These are phyloP conservation scores for Pantala flavescens DNA, from an alignment of 1,140 invertebrate species.

Conservation along the genomic window DNA sequence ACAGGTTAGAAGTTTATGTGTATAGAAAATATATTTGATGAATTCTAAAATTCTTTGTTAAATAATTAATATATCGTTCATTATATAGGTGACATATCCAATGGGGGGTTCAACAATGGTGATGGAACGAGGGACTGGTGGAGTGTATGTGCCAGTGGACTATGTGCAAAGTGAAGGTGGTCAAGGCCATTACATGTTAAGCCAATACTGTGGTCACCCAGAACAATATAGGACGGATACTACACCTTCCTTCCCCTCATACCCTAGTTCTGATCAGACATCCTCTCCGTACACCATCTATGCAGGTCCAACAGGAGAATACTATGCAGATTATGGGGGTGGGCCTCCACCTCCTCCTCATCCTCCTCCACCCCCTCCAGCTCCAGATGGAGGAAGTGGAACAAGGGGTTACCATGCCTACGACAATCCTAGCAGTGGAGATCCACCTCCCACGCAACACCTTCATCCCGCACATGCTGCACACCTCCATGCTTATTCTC, in stretches of 20 bases:
- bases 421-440: slow-evolving; percentile 45
- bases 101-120: neutral
- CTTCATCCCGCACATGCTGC: slow-evolving; percentile 10
- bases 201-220: neutral
- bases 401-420: slow-evolving; percentile 37
- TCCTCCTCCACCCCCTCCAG: neutral
- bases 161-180: slow-evolving; percentile 11
- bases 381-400: slow-evolving; percentile 19
- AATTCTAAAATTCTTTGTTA: too few species aligned
- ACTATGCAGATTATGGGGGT: neutral
- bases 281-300: neutral
- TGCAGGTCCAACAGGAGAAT: neutral
- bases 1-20: too few species aligned
- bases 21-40: too few species aligned
- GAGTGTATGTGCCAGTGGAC: slow-evolving; percentile 16
- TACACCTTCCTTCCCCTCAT: neutral
- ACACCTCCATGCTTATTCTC: neutral
- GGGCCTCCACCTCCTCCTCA: slow-evolving; percentile 16
- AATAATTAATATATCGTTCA: too few species aligned
- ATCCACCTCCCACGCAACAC: slow-evolving; percentile 27
- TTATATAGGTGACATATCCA: neutral
- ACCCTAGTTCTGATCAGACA: neutral
- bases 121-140: neutral
- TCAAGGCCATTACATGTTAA: neutral
- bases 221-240: neutral